A percentile compares a stretch with the other conserved stretches of the same genome.
phyloP scores from a whole-genome alignment of 2,113 vertebrate genomes.

The Dunckerocampus dactyliophorus region DNA sequence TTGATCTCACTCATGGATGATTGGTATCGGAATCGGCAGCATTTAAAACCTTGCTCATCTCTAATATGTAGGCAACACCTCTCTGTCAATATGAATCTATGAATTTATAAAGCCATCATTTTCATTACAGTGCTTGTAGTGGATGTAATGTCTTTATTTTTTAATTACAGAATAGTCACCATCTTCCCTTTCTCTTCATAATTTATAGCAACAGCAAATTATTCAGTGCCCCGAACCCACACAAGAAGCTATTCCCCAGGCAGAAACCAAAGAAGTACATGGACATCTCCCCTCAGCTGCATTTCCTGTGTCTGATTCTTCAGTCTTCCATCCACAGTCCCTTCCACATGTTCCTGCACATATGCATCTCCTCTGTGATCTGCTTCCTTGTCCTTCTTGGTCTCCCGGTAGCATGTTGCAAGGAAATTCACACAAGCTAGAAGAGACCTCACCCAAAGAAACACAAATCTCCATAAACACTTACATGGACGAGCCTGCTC shows the following conservation, averaged over 20 bases:
- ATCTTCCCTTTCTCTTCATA: constrained; percentile 2
- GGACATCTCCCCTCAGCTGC: constrained; percentile 10
- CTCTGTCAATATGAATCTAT: no score
- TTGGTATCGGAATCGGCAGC: no score
- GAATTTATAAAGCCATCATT: no score
- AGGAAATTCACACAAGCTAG: constrained; percentile 12
- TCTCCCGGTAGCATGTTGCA: background rate
- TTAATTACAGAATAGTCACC: background rate
- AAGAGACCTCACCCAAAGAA: constrained; percentile 19
- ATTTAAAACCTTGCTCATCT: no score
- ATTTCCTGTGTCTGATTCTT: constrained; percentile 41
- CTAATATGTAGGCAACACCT: no score
- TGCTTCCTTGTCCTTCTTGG: constrained; percentile 57
- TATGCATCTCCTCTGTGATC: constrained; percentile 63
- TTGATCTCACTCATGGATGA: no score
- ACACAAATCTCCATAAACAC: background rate
- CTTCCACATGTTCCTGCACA: constrained; percentile 49
- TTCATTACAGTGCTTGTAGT: no score
- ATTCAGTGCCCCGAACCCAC: constrained; percentile 15
- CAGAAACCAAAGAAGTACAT: constrained; percentile 13
- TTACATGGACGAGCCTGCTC: background rate
- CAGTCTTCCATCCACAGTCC: constrained; percentile 32
- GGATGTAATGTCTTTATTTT: no score
- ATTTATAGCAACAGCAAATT: constrained; percentile 24
- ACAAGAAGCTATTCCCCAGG: constrained; percentile 22